These are phyloP conservation scores for Climacteris rufus DNA, from an alignment of 2,113 vertebrate genomes.

Conservation along the genomic window DNA sequence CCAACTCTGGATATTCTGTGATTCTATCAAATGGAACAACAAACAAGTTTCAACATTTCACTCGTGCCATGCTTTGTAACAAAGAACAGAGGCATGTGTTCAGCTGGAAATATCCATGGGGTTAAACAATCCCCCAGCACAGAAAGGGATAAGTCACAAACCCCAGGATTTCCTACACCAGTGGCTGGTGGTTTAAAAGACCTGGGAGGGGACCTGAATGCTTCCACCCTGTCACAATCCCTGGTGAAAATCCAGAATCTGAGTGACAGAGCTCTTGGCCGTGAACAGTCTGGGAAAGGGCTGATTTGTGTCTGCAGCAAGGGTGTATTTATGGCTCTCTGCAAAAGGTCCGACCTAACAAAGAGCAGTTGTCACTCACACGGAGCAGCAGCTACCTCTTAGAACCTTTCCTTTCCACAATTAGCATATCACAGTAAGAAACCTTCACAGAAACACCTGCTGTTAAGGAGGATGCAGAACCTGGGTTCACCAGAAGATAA, in stretches of 20 bases:
- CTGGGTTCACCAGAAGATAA: neutral
- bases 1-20: neutral
- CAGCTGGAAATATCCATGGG: neutral
- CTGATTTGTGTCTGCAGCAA: neutral
- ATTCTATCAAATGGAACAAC: neutral
- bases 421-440: neutral
- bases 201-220: neutral
- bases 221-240: neutral
- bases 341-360: neutral
- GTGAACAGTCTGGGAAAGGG: neutral
- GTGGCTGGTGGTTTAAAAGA: neutral
- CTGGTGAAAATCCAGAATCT: neutral
- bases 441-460: neutral
- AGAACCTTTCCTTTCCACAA: neutral
- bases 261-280: neutral
- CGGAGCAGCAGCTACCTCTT: neutral
- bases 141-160: neutral
- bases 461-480: neutral
- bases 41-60: neutral
- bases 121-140: neutral
- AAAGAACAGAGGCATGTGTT: fast-evolving
- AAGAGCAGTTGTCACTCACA: neutral
- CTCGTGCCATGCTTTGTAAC: fast-evolving
- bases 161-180: neutral
- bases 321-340: neutral